These are phyloP conservation scores for Leiothrix lutea DNA, from an alignment of 2,113 vertebrate species.

Conservation along the genomic window DNA sequence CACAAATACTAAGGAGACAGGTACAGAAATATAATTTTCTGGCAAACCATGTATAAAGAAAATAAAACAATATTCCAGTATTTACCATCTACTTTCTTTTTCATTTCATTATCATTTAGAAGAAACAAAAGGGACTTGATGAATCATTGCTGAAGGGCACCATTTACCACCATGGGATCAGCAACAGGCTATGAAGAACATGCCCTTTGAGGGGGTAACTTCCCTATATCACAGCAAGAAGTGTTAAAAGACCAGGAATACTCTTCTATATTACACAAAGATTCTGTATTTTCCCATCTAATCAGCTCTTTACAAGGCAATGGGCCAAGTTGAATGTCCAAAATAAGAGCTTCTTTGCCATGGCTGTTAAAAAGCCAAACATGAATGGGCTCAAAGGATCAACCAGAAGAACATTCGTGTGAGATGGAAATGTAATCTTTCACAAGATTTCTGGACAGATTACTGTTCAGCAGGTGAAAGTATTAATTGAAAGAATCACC, in stretches of 20 bases:
- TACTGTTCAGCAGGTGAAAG: slow-evolving; percentile 10
- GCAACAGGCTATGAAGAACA: neutral
- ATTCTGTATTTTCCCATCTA: neutral
- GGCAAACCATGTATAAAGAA: neutral
- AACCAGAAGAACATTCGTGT: neutral
- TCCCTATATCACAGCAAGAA: neutral
- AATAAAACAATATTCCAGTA: neutral
- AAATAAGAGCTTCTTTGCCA: neutral
- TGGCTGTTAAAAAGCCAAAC: neutral
- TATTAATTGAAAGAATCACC: slow-evolving; percentile 4
- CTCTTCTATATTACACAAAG: neutral
- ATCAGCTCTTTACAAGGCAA: neutral
- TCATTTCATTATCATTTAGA: neutral
- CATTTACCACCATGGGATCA: neutral
- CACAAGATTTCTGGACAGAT: neutral
- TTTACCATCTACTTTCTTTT: neutral
- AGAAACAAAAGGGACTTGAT: neutral
- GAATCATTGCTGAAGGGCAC: neutral
- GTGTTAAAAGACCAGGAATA: neutral
- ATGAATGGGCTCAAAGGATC: neutral
- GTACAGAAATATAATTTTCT: neutral
- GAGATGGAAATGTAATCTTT: neutral
- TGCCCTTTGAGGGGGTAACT: neutral
- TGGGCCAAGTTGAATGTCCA: neutral
- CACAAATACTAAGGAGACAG: neutral